Percentiles rank a stretch among this genome's conserved stretches.
Evolutionary conservation across 2,888 invertebrate genomes (phyloP).

Genomic region (Platerodrilus igneus): DNA sequence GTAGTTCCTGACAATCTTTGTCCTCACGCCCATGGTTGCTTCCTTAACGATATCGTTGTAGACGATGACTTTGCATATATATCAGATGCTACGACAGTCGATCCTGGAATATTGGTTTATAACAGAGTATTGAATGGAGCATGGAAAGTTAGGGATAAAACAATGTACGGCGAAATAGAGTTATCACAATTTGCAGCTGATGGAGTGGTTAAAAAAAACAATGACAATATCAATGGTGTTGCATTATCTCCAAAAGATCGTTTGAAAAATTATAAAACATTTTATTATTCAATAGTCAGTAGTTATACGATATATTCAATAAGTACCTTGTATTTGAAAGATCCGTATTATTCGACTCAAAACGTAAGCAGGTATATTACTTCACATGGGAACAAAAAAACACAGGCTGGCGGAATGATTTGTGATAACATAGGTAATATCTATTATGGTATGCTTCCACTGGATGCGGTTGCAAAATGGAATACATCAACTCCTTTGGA

Average conservation of each 20-base stretch:
- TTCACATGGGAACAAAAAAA: conserved; percentile 57
- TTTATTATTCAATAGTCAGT: conserved; percentile 62
- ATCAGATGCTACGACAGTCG: conserved; percentile 58
- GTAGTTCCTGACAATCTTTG: conserved; percentile 57
- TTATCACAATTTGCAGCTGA: conserved; percentile 57
- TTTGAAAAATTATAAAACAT: conserved; percentile 39
- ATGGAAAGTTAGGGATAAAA: conserved; percentile 61
- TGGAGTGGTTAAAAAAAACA: conserved; percentile 45
- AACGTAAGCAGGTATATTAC: conserved; percentile 46
- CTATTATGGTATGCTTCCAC: conserved; percentile 62
- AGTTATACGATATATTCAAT: conserved; percentile 60
- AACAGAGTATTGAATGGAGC: conserved; percentile 56
- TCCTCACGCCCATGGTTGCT: conserved; percentile 50
- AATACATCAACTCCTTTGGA: conserved; percentile 55
- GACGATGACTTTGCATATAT: conserved; percentile 62
- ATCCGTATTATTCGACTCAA: conserved; percentile 45
- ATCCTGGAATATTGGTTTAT: conserved; percentile 66
- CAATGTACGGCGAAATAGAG: conserved; percentile 56
- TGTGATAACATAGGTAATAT: conserved; percentile 62
- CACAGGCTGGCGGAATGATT: conserved; percentile 66
- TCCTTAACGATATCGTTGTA: conserved; percentile 65
- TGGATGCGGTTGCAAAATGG: conserved; percentile 66
- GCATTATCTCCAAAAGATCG: conserved; percentile 47
- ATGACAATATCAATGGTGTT: conserved; percentile 61
- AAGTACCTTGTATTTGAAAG: conserved; percentile 54